Conservation (phyloP, 2,797 vertebrate genomes). For the Dendrocincla fuliginosa region DNA sequence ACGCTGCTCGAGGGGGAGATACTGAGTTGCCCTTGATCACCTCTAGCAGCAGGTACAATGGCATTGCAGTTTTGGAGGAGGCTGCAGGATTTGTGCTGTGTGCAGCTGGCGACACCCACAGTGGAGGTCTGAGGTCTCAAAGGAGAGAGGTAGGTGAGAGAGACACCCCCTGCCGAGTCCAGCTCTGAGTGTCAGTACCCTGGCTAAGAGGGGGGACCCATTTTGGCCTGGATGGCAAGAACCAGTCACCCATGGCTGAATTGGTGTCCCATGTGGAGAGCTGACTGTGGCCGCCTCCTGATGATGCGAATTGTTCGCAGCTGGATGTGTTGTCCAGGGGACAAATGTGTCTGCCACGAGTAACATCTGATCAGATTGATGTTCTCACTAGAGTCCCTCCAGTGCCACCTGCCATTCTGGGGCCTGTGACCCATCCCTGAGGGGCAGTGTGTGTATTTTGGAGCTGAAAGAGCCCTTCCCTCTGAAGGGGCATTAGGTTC, state of each 20-base stretch:
- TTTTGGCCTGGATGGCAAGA: slow-evolving; percentile 66
- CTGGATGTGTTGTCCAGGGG: slow-evolving; percentile 4
- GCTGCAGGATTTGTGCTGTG: slow-evolving; percentile 77
- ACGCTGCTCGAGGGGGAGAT: slow-evolving; percentile 67
- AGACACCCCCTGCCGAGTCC: slow-evolving; percentile 60
- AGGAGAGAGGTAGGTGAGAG: slow-evolving; percentile 78
- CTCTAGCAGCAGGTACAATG: slow-evolving; percentile 76
- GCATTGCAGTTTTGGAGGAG: slow-evolving; percentile 74
- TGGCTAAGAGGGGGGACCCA: slow-evolving; percentile 9
- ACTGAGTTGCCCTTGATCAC: slow-evolving; percentile 76
- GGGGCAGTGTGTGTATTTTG: slow-evolving; percentile 39
- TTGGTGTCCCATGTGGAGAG: background rate
- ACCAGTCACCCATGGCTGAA: slow-evolving; percentile 47
- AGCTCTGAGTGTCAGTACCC: slow-evolving; percentile 53
- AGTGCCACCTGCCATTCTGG: slow-evolving; percentile 58
- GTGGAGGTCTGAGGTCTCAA: slow-evolving; percentile 77
- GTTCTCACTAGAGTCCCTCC: slow-evolving; percentile 39
- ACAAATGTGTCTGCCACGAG: background rate
- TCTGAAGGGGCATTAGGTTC: background rate
- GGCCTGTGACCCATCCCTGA: slow-evolving; percentile 51
- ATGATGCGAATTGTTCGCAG: background rate
- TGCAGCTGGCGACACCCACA: slow-evolving; percentile 74
- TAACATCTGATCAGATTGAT: background rate
- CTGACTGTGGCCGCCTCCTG: background rate
- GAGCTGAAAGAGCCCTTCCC: slow-evolving; percentile 32